Evolutionary conservation across 2,888 invertebrate species (phyloP), one percentile per base, ranked within the genome.

Genomic region (Brachyopa scutellaris): DNA sequence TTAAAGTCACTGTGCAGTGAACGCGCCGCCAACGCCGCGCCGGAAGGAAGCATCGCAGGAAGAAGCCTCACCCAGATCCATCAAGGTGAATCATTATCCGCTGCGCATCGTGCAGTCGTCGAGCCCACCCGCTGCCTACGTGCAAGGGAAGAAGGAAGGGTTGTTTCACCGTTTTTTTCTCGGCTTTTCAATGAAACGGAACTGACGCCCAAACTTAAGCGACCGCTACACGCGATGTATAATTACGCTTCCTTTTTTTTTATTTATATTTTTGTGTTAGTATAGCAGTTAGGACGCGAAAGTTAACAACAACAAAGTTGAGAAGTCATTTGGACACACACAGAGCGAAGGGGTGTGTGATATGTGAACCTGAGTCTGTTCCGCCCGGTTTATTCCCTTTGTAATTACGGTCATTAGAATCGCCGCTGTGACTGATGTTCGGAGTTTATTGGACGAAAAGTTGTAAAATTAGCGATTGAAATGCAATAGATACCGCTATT

Each of bases 61-160:
- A 69, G 59, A 42, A 69, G 64, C 80, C 80, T 82, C 76, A 82
- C 80, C 80, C 64, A 76, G 70, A 82, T 82, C 76, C 69, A 82
- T 76, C 76, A 82, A 82, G 80, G 80, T 82, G 80, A 82, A 82
- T 82, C 80, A 82, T 82, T 82, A 70, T 51, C 76, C 76, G 19
- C 6, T 13, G 29, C 47, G 51, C 66, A 73, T 72, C 53, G 26
- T 67, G 79, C 67, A 61, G 47, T 67, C 55, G 17, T 49, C 74
- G 21, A 29, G 38, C 76, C 62, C 80, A 70, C 80, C 76, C 64
- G 69, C 38, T 70, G 80, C n/a, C 40, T 49, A 8, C 42, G 6
- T 33, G 29, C 26, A 38, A 45, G 55, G 64, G 21, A 51, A 36
- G 29, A 59, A 67, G 51, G 51, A 82, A 76, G 80, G 76, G 76